Conservation (phyloP, 2,797 vertebrate genomes). For the Oreochromis grahami region DNA sequence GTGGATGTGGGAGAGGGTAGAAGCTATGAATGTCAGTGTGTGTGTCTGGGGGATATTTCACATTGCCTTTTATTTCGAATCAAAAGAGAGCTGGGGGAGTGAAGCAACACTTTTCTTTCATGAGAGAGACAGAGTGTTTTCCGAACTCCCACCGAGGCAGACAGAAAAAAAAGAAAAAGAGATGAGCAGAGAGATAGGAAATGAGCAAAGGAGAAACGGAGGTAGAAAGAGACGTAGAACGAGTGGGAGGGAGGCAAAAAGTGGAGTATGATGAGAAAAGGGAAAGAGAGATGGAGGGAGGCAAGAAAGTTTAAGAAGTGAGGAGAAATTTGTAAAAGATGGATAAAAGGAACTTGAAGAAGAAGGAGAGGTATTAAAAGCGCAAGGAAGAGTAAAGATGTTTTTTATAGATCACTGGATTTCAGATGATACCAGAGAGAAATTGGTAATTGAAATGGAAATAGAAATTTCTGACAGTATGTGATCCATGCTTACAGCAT, state of each 20-base stretch:
- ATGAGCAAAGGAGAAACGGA: background rate
- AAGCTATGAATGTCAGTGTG: conserved; percentile 15
- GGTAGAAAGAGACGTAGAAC: background rate
- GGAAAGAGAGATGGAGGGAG: background rate
- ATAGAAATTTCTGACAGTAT: background rate
- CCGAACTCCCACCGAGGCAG: conserved; percentile 30
- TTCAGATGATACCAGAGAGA: background rate
- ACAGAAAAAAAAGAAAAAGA: background rate
- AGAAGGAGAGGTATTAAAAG: background rate
- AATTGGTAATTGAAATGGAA: background rate
- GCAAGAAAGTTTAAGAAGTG: background rate
- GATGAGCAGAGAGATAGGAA: conserved; percentile 1
- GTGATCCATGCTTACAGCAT: background rate
- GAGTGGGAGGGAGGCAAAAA: background rate
- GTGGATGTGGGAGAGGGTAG: conserved; percentile 1
- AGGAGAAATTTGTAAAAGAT: background rate
- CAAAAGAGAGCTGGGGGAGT: conserved; percentile 40
- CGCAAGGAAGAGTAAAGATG: background rate
- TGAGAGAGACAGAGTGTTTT: conserved; percentile 38
- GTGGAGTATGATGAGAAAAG: background rate
- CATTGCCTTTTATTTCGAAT: conserved; percentile 54
- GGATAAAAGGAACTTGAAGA: background rate
- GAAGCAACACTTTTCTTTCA: conserved; percentile 45
- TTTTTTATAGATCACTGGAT: background rate
- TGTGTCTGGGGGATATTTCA: conserved; percentile 37